Evolutionary conservation across 2,113 vertebrate species (phyloP).

Genomic region (Poeciliopsis retropinna): DNA sequence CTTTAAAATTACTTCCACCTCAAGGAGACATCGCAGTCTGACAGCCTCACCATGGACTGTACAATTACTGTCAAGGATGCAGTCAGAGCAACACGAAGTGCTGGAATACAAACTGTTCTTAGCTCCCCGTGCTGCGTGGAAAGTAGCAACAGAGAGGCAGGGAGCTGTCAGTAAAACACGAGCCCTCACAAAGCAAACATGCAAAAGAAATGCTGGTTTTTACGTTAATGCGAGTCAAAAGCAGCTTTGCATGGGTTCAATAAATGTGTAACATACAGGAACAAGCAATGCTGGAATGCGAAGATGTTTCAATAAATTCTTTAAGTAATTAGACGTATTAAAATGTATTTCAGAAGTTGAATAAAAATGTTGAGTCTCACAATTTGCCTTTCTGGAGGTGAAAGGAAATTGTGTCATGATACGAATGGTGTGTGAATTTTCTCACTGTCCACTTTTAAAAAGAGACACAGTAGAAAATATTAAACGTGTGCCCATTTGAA

Average conservation of each 20-base stretch:
- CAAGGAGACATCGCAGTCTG: conserved; percentile 28
- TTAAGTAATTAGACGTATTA: not conserved
- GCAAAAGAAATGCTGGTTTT: conserved; percentile 14
- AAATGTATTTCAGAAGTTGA: not conserved
- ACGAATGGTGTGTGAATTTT: not conserved
- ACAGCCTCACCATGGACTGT: conserved; percentile 44
- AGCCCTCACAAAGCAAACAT: conserved; percentile 19
- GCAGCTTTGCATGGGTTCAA: not conserved
- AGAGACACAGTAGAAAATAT: no score
- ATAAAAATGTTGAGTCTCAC: not conserved
- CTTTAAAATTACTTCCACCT: conserved; percentile 50
- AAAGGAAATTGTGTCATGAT: not conserved
- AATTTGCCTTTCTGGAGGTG: not conserved
- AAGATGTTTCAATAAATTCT: not conserved
- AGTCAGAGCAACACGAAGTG: conserved; percentile 27
- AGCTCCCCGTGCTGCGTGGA: conserved; percentile 3
- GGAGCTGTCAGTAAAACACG: conserved; percentile 28
- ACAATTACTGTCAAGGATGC: conserved; percentile 63
- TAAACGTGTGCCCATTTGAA: not conserved
- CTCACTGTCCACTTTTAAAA: not conserved
- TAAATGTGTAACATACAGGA: not conserved
- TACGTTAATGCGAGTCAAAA: not conserved
- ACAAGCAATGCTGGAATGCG: not conserved
- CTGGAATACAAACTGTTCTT: conserved; percentile 27
- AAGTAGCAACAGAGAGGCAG: conserved; percentile 3